Percentiles rank a stretch among this genome's conserved stretches.
These are phyloP conservation scores for Caloenas nicobarica DNA, from an alignment of 2,113 vertebrate genomes.

Conservation along the genomic window DNA sequence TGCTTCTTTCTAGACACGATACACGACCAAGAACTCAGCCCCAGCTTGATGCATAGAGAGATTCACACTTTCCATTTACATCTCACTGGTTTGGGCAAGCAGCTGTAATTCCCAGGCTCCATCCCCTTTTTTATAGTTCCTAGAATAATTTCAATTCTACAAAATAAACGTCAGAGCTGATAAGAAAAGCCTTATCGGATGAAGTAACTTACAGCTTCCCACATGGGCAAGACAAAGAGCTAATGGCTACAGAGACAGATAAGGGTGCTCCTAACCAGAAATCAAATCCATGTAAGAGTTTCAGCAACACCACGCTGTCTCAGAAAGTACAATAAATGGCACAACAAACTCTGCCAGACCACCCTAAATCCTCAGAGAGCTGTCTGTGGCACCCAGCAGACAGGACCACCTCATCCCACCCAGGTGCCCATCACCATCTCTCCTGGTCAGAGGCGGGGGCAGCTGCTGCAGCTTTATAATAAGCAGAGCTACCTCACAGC, in stretches of 20 bases:
- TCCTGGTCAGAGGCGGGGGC: background rate
- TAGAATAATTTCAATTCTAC: slow-evolving; percentile 8
- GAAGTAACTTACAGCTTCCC: slow-evolving; percentile 29
- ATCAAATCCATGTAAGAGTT: slow-evolving; percentile 11
- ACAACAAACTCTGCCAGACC: background rate
- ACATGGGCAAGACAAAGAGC: slow-evolving; percentile 6
- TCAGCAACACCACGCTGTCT: background rate
- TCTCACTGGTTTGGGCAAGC: background rate
- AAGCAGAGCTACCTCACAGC: background rate
- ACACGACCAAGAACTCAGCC: background rate
- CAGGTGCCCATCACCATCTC: background rate
- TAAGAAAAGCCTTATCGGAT: slow-evolving; percentile 14
- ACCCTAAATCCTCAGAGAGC: background rate
- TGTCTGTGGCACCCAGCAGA: background rate
- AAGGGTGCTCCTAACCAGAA: slow-evolving; percentile 33
- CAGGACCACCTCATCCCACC: background rate
- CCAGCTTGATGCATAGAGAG: background rate
- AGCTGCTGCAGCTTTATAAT: background rate
- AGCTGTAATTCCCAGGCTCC: background rate
- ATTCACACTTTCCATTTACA: background rate
- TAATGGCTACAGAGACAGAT: slow-evolving; percentile 11
- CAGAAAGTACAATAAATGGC: background rate
- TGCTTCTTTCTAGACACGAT: background rate
- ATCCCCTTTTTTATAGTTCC: background rate
- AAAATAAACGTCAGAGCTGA: slow-evolving; percentile 3